Percentiles rank a stretch among this genome's conserved stretches.
Conservation (phyloP, 2,797 vertebrate species). For the Adelosebastes latens region DNA sequence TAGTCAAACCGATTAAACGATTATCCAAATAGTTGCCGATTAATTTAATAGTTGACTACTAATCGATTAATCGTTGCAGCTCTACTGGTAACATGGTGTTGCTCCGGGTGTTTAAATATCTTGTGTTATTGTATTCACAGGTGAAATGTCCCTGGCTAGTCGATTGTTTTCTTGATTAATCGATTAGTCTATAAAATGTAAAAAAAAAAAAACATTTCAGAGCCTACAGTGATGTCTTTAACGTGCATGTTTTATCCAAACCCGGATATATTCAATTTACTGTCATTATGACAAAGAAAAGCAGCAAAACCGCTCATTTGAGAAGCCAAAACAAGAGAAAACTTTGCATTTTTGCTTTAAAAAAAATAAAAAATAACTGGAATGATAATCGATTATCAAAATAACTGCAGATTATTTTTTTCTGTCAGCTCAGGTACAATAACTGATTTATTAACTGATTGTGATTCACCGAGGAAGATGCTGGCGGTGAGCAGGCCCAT, state of each 20-base stretch:
- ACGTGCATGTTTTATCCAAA: background rate
- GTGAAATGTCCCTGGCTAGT: background rate
- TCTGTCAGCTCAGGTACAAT: background rate
- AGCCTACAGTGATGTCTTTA: background rate
- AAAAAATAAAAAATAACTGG: background rate
- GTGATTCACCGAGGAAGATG: conserved; percentile 80
- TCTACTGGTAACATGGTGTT: background rate
- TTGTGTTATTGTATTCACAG: background rate
- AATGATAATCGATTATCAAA: background rate
- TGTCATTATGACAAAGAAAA: background rate
- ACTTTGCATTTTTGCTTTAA: background rate
- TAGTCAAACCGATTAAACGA: no score
- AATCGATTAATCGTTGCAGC: no score
- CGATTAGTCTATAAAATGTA: background rate
- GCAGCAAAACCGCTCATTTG: background rate
- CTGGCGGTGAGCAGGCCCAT: conserved; percentile 85
- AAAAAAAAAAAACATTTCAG: background rate
- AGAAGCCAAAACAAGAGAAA: background rate
- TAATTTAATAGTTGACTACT: no score
- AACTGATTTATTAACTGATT: background rate
- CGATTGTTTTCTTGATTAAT: background rate
- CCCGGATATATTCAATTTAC: background rate
- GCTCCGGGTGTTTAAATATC: accelerated
- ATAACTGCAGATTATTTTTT: accelerated
- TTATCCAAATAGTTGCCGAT: no score